These are phyloP conservation scores for Cyanocitta stelleri DNA, from an alignment of 2,113 vertebrate species.

Conservation along the genomic window DNA sequence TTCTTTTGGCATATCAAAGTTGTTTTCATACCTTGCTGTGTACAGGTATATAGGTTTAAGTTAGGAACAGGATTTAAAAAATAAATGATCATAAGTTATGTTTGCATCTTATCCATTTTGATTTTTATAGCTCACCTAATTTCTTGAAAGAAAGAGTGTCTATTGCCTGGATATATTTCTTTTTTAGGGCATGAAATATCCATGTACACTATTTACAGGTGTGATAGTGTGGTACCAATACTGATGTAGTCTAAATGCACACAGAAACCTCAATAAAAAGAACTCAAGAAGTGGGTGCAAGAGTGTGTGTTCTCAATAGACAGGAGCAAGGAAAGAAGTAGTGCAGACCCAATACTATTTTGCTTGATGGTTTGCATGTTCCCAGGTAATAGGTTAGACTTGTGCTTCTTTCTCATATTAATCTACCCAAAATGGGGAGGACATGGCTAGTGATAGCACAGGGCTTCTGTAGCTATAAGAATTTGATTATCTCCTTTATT, in stretches of 20 bases:
- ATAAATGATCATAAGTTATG: background rate
- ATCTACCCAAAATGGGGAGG: background rate
- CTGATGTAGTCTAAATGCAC: background rate
- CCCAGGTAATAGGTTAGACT: background rate
- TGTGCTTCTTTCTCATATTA: background rate
- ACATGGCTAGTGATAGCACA: background rate
- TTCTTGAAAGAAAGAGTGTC: background rate
- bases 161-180: background rate
- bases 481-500: background rate
- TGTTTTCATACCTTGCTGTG: background rate
- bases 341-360: background rate
- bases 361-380: background rate
- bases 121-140: background rate
- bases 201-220: background rate
- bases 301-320: accelerated
- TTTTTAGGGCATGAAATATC: background rate
- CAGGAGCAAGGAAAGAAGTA: background rate
- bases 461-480: background rate
- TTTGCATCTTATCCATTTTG: background rate
- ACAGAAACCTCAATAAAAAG: background rate
- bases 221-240: background rate
- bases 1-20: background rate
- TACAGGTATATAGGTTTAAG: background rate
- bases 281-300: background rate
- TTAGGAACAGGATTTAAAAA: background rate